Evolutionary conservation across 2,797 vertebrate species (phyloP).

Genomic region (Paedocypris micromegethes): DNA sequence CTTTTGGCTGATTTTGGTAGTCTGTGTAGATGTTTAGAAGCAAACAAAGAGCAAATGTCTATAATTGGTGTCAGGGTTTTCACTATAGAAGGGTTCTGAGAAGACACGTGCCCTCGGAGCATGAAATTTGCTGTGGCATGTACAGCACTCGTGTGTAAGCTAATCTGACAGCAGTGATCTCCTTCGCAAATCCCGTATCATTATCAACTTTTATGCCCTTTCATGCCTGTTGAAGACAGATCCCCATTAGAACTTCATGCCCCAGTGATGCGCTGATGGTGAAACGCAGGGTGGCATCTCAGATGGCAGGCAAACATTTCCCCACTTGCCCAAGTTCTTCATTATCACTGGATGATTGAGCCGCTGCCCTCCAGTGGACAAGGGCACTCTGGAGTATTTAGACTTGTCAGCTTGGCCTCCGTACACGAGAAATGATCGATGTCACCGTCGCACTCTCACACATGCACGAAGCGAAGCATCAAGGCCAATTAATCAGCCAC

Average conservation of each 20-base stretch:
- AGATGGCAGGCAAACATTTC: slow-evolving; percentile 6
- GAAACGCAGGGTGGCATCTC: slow-evolving; percentile 21
- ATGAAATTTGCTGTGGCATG: slow-evolving; percentile 45
- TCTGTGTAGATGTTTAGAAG: neutral
- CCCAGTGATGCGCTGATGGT: slow-evolving; percentile 5
- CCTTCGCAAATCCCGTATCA: slow-evolving; percentile 36
- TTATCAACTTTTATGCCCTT: slow-evolving; percentile 42
- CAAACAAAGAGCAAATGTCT: slow-evolving; percentile 17
- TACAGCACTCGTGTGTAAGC: slow-evolving; percentile 28
- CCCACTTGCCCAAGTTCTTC: neutral
- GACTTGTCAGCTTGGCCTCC: slow-evolving; percentile 1
- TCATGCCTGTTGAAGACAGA: slow-evolving; percentile 30
- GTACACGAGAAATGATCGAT: neutral
- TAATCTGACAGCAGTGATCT: slow-evolving; percentile 43
- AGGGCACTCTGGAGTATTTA: slow-evolving; percentile 12
- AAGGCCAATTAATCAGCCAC: slow-evolving; percentile 34
- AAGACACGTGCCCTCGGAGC: slow-evolving; percentile 14
- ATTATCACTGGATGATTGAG: slow-evolving; percentile 29
- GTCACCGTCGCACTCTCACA: neutral
- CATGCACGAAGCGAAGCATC: neutral
- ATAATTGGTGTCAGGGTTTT: slow-evolving; percentile 21
- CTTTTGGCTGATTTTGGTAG: neutral
- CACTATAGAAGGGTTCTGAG: slow-evolving; percentile 10
- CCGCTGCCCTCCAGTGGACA: slow-evolving; percentile 4
- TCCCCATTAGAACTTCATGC: slow-evolving; percentile 17